Evolutionary conservation across 1,140 invertebrate genomes (phyloP), one percentile per base, ranked within the genome.

Genomic region (Aphaenogaster ashmeadi): DNA sequence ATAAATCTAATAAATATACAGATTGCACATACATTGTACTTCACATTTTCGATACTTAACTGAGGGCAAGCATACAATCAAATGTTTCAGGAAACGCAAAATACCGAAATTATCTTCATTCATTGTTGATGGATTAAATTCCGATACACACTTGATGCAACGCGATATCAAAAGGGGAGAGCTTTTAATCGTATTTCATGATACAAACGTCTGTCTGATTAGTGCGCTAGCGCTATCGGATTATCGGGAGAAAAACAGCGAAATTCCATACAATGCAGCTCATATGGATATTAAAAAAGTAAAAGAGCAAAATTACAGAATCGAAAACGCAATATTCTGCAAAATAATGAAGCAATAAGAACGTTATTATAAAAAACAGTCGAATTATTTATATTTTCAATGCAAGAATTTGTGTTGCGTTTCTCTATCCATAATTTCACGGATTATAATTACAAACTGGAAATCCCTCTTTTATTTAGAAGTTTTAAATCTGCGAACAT

Each of bases 181-280:
- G 69, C 44, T 84, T 74, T 84, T 84, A 74, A 84, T 74, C 67
- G 8, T 60, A 47, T 75, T 84, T 84, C 8, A 8, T 60, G 54
- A 75, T 56, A 84, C 69, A 84, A 84, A 74, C 41, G 54, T 38
- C 56, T 44, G 69, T 60, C 69, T 74, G 69, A 84, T 84, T 84
- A 84, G 80, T 41, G 27, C 15, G 52, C 58, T 84, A 74, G 18
- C 67, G 13, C 66, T 69, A 69, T 69, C 41, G n/a, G 41, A 84
- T 74, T 84, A 84, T 74, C 33, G 36, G 11, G 41, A 74, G 41
- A 60, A 84, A 84, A 84, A 84, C 50, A 84, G 9, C 27, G 7
- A 54, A 81, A 69, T 81, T 71, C n/a, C 21, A 47, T 18, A 41
- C 52, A 44, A 72, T 74, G 27, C 7, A 13, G 11, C 27, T 74